phyloP scores from a whole-genome alignment of 2,797 vertebrate species.

The Gallinago solitaria region DNA sequence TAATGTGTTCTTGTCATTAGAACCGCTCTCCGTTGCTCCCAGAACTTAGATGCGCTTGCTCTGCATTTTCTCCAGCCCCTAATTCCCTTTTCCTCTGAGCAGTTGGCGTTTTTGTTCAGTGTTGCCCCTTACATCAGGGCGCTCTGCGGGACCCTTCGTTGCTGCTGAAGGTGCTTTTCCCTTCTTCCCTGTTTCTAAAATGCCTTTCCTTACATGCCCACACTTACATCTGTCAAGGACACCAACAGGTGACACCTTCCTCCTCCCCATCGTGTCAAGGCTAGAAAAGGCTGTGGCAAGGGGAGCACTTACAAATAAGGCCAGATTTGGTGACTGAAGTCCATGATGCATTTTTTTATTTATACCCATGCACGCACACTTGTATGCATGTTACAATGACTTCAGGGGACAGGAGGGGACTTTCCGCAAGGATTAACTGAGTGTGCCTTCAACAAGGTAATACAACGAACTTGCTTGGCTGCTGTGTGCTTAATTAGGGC shows the following conservation, averaged over 20 bases:
- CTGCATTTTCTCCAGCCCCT: background rate
- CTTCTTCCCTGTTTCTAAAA: conserved; percentile 1
- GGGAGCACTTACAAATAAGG: conserved; percentile 73
- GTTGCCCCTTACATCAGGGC: background rate
- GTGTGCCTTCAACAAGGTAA: conserved; percentile 61
- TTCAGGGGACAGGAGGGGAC: conserved; percentile 76
- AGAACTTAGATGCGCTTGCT: background rate
- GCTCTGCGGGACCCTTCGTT: background rate
- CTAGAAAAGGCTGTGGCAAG: conserved; percentile 60
- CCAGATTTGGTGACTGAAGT: conserved; percentile 53
- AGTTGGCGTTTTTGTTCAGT: background rate
- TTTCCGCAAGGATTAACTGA: conserved; percentile 72
- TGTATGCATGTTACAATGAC: conserved; percentile 71
- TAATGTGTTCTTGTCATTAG: background rate
- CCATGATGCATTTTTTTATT: conserved; percentile 80
- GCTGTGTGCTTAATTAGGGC: background rate
- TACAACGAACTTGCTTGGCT: background rate
- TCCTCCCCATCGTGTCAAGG: conserved; percentile 22
- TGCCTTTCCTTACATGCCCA: background rate
- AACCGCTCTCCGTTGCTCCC: background rate
- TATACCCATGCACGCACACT: conserved; percentile 74
- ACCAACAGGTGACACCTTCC: conserved; percentile 67
- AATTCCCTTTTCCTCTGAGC: background rate
- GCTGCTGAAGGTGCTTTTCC: accelerated
- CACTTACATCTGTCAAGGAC: conserved; percentile 58